phyloP scores from a whole-genome alignment of 2,888 invertebrate genomes.

The Arctia plantaginis region DNA sequence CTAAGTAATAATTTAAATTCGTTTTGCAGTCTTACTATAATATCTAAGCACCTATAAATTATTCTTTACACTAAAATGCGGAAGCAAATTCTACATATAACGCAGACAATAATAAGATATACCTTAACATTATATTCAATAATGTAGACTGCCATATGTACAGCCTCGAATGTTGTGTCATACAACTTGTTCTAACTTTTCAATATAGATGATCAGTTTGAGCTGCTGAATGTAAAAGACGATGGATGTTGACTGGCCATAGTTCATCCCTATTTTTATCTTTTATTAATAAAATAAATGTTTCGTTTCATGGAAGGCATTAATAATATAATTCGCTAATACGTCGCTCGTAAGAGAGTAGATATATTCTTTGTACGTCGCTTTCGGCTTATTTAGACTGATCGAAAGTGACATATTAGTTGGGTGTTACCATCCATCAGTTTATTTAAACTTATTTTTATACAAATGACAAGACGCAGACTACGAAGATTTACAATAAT shows the following conservation, averaged over 20 bases:
- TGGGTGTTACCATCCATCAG: background rate
- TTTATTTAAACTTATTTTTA: background rate
- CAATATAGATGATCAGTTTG: background rate
- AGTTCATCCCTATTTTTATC: background rate
- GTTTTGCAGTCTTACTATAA: conserved; percentile 81
- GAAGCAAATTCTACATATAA: conserved; percentile 24
- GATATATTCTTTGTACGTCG: too few species aligned
- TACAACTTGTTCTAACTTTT: background rate
- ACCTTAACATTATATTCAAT: conserved; percentile 1
- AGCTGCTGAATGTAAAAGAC: background rate
- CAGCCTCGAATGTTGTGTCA: background rate
- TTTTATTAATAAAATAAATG: background rate
- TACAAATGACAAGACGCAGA: background rate
- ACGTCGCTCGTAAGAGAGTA: too few species aligned
- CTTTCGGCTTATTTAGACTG: background rate
- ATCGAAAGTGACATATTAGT: background rate
- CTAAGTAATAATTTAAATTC: conserved; percentile 79
- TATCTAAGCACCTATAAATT: conserved; percentile 51
- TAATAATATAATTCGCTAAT: background rate
- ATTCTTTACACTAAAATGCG: conserved; percentile 16
- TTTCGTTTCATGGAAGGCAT: background rate
- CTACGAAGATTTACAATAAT: background rate
- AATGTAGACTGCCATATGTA: conserved; percentile 13
- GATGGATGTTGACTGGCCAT: background rate
- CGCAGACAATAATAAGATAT: conserved; percentile 11